phyloP scores from a whole-genome alignment of 2,888 invertebrate genomes.

The Eupsilia transversa region DNA sequence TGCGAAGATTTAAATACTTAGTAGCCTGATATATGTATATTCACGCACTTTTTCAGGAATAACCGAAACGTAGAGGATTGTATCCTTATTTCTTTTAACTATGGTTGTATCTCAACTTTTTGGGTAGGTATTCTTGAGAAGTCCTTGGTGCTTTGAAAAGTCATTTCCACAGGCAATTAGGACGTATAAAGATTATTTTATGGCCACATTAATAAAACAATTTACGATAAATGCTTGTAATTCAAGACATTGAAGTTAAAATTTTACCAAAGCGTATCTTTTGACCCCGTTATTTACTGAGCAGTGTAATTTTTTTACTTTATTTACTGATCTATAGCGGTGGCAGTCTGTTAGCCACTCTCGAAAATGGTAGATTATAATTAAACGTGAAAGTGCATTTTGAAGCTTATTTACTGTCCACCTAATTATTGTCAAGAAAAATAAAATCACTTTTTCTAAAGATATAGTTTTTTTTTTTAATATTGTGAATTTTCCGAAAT shows the following conservation, averaged over 20 bases:
- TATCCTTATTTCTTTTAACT: too few species aligned
- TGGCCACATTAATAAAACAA: constrained; percentile 29
- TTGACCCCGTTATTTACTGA: constrained; percentile 73
- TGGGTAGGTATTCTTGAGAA: not conserved
- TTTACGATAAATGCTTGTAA: constrained; percentile 51
- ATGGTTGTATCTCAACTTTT: not conserved
- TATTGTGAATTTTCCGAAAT: too few species aligned
- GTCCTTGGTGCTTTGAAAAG: not conserved
- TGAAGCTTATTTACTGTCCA: constrained; percentile 15
- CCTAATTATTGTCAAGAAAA: constrained; percentile 1
- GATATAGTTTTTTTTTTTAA: not conserved
- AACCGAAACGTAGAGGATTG: not conserved
- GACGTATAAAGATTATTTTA: not conserved
- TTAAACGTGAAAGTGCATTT: constrained; percentile 60
- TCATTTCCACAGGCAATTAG: not conserved
- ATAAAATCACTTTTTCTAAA: not conserved
- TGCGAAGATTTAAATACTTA: constrained; percentile 3
- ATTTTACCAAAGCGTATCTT: constrained; percentile 73
- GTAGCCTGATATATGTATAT: constrained; percentile 11
- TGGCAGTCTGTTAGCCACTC: constrained; percentile 47
- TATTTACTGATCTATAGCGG: constrained; percentile 62
- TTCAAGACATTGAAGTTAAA: constrained; percentile 64
- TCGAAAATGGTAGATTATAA: constrained; percentile 39
- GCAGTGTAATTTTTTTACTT: constrained; percentile 67
- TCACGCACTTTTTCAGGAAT: not conserved